phyloP scores from a whole-genome alignment of 2,797 vertebrate species.

The Chaunax sp. region DNA sequence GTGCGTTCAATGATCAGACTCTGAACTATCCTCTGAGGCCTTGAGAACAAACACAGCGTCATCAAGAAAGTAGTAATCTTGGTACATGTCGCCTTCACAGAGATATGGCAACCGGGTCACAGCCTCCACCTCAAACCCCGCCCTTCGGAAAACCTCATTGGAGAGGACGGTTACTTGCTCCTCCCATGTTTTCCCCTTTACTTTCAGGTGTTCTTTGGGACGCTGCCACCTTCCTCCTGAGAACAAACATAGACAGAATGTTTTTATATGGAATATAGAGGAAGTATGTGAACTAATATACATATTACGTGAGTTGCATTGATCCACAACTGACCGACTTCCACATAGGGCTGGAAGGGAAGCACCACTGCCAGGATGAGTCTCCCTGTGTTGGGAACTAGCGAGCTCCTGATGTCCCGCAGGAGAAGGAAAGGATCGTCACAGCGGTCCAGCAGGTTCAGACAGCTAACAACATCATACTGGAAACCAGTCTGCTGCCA shows the following conservation, averaged over 20 bases:
- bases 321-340: conserved; percentile 87
- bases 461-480: conserved; percentile 96
- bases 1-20: conserved; percentile 21
- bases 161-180: conserved; percentile 94
- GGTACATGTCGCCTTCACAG: conserved; percentile 98
- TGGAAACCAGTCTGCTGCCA: conserved; percentile 93
- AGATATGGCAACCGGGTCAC: conserved; percentile 96
- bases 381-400: conserved; percentile 91
- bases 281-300: background rate
- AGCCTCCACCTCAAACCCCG: conserved; percentile 92
- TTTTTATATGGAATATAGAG: background rate
- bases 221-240: conserved; percentile 96
- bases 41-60: conserved; percentile 96
- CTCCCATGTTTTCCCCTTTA: conserved; percentile 94
- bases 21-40: conserved; percentile 71
- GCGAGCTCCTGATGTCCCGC: conserved; percentile 88
- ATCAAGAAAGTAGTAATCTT: conserved; percentile 95
- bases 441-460: conserved; percentile 97
- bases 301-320: background rate
- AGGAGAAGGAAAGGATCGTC: conserved; percentile 92
- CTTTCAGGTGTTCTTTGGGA: conserved; percentile 88
- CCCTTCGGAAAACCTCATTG: conserved; percentile 86
- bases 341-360: conserved; percentile 97
- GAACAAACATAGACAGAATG: background rate
- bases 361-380: conserved; percentile 93